Conservation (phyloP, 2,797 vertebrate species). For the Thalassophryne amazonica region DNA sequence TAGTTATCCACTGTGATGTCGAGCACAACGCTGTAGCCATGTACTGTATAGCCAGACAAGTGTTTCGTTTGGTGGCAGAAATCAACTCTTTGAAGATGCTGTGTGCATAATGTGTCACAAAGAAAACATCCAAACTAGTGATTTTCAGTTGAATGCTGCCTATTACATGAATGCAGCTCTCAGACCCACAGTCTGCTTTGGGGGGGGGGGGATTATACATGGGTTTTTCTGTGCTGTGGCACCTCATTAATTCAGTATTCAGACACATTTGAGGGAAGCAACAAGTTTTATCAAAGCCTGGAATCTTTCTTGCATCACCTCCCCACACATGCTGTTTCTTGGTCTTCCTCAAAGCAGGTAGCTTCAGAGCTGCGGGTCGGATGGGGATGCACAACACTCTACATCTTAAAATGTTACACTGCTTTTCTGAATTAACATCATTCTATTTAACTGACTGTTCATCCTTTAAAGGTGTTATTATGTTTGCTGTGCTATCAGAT, state of each 20-base stretch:
- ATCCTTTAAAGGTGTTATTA: too few species aligned
- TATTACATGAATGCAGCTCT: constrained; percentile 29
- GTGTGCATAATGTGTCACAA: neutral
- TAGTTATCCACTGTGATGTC: neutral
- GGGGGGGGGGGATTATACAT: constrained; percentile 60
- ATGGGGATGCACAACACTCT: neutral
- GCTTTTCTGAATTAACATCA: too few species aligned
- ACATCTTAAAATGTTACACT: neutral
- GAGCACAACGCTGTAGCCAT: too few species aligned
- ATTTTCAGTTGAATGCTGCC: constrained; percentile 40
- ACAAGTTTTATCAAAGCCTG: constrained; percentile 52
- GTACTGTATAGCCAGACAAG: too few species aligned
- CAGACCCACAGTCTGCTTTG: constrained; percentile 36
- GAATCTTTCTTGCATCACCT: constrained; percentile 31
- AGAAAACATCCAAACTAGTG: constrained; percentile 41
- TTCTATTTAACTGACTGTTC: too few species aligned
- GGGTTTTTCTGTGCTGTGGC: constrained; percentile 54
- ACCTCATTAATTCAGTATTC: constrained; percentile 69
- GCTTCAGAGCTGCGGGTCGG: constrained; percentile 9
- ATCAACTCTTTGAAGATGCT: constrained; percentile 7
- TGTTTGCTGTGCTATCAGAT: too few species aligned
- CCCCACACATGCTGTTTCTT: constrained; percentile 27
- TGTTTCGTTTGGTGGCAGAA: too few species aligned
- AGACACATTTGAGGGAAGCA: constrained; percentile 44
- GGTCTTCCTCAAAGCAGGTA: constrained; percentile 7